Conservation (phyloP, 2,888 invertebrate genomes). For the Tipula vernalis region DNA sequence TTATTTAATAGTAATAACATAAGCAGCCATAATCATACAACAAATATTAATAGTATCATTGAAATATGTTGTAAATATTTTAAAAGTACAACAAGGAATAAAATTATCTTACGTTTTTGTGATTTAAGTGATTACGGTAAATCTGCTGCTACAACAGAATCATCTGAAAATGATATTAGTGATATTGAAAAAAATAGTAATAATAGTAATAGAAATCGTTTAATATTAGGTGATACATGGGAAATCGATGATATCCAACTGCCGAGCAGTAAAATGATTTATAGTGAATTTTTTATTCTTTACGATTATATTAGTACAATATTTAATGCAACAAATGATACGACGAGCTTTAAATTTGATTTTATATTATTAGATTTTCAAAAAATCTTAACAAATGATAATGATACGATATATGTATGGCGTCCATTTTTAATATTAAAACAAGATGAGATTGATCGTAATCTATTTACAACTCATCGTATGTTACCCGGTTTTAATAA, state of each 20-base stretch:
- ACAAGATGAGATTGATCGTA: conserved; percentile 25
- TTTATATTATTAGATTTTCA: conserved; percentile 33
- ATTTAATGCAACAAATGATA: conserved; percentile 9
- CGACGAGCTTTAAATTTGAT: conserved; percentile 28
- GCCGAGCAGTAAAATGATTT: conserved; percentile 14
- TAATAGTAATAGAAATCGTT: not conserved
- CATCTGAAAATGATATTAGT: not conserved
- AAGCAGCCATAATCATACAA: not conserved
- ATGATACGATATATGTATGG: conserved; percentile 25
- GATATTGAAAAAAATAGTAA: not conserved
- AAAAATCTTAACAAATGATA: conserved; percentile 5
- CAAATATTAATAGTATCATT: not conserved
- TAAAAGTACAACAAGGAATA: not conserved
- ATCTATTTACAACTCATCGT: conserved; percentile 31
- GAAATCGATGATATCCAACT: not conserved
- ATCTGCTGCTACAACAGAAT: not conserved
- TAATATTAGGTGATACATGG: not conserved
- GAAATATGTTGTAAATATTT: conserved; percentile 5
- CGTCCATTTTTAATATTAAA: conserved; percentile 34
- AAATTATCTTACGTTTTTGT: not conserved
- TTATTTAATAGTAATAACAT: not conserved
- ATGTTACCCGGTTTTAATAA: conserved; percentile 33
- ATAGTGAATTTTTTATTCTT: conserved; percentile 29
- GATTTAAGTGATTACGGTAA: not conserved
- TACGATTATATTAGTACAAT: conserved; percentile 28